phyloP scores from a whole-genome alignment of 1,140 invertebrate species.

The Leguminivora glycinivorella region DNA sequence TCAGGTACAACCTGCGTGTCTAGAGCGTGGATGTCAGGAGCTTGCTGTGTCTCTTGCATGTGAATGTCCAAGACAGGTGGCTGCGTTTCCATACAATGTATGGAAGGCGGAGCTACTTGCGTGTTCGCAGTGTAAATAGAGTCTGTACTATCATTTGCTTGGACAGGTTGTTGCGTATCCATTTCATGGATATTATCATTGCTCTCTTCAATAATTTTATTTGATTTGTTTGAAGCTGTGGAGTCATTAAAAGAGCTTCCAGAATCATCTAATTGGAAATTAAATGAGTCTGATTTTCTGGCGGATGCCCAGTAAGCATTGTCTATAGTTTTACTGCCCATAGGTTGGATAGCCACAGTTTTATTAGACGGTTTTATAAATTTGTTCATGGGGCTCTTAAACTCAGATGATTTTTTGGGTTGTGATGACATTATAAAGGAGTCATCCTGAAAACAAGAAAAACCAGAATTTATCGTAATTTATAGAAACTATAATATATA shows the following conservation, averaged over 20 bases:
- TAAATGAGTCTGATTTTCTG: slow-evolving; percentile 58
- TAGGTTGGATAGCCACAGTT: slow-evolving; percentile 48
- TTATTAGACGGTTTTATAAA: slow-evolving; percentile 52
- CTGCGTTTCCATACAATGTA: slow-evolving; percentile 52
- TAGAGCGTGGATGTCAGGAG: not conserved
- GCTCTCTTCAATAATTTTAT: slow-evolving; percentile 17
- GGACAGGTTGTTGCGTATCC: slow-evolving; percentile 34
- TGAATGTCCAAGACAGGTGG: slow-evolving; percentile 32
- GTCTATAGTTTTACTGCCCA: slow-evolving; percentile 58
- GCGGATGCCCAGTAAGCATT: slow-evolving; percentile 58
- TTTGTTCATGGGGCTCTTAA: slow-evolving; percentile 46
- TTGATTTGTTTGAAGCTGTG: slow-evolving; percentile 31
- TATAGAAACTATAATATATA: too few species aligned
- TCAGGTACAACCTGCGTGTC: slow-evolving; percentile 14
- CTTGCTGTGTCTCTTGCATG: not conserved
- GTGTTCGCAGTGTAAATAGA: slow-evolving; percentile 40
- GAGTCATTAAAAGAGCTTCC: slow-evolving; percentile 39
- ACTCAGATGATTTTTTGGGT: slow-evolving; percentile 39
- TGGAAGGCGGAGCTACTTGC: slow-evolving; percentile 36
- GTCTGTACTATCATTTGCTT: slow-evolving; percentile 31
- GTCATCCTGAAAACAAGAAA: slow-evolving; percentile 59
- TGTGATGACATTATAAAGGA: slow-evolving; percentile 60
- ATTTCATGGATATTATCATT: slow-evolving; percentile 53
- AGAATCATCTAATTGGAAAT: slow-evolving; percentile 46
- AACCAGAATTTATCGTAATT: not conserved